Conservation (phyloP, 2,797 vertebrate species). For the Xerus rutilus region DNA sequence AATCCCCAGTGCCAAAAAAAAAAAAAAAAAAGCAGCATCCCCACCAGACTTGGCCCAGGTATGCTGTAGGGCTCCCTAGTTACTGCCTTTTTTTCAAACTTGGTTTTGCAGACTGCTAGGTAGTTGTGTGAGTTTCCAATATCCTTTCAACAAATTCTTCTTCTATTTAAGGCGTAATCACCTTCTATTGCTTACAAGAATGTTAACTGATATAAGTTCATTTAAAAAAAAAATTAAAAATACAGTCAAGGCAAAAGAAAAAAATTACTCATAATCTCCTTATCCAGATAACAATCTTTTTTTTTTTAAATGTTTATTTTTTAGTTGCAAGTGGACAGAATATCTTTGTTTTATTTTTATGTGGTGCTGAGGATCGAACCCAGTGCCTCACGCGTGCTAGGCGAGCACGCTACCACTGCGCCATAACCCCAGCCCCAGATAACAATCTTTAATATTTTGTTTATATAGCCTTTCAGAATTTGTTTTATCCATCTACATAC, state of each 20-base stretch:
- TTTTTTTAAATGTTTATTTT: too few species aligned
- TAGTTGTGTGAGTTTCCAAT: not conserved
- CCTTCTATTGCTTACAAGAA: conserved; percentile 33
- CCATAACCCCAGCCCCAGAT: too few species aligned
- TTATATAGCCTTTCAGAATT: conserved; percentile 22
- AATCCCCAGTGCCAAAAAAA: too few species aligned
- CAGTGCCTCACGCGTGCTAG: too few species aligned
- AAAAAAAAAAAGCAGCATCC: not conserved
- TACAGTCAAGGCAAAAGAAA: conserved; percentile 24
- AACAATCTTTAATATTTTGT: conserved; percentile 7
- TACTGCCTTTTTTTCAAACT: not conserved
- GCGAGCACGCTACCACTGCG: too few species aligned
- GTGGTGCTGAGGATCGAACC: too few species aligned
- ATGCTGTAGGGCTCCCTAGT: not conserved
- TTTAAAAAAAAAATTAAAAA: not conserved
- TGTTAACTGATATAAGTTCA: not conserved
- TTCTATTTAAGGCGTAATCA: conserved; percentile 28
- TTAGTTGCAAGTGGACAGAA: too few species aligned
- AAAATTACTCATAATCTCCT: not conserved
- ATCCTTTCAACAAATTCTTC: not conserved
- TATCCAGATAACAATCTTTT: not conserved
- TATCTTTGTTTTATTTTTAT: too few species aligned
- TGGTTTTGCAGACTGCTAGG: not conserved
- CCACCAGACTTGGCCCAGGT: not conserved
- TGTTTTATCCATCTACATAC: not conserved